These are phyloP conservation scores for Xerus inauris DNA, from an alignment of 2,113 vertebrate species.

Conservation along the genomic window DNA sequence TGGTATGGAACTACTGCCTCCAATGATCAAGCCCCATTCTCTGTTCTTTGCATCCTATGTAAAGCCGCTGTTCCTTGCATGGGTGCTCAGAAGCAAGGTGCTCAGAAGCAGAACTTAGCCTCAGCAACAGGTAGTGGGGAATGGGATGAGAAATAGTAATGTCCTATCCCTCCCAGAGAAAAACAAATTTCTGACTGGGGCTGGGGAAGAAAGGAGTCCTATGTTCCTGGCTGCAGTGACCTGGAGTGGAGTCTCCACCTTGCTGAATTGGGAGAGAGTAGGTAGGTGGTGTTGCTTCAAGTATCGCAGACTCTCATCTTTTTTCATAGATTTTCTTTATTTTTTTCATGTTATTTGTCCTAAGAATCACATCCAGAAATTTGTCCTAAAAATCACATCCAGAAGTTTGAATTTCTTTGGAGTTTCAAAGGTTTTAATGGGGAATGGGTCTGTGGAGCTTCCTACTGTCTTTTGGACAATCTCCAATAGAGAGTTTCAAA, in stretches of 20 bases:
- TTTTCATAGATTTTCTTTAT: neutral
- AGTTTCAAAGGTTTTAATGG: neutral
- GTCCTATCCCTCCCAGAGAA: neutral
- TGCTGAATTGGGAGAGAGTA: neutral
- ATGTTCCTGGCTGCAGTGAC: neutral
- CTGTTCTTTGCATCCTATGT: neutral
- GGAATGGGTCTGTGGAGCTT: neutral
- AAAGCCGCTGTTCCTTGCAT: neutral
- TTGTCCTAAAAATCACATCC: neutral
- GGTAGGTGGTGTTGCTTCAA: neutral
- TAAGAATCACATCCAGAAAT: neutral
- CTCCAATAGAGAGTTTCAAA: neutral
- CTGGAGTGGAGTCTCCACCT: neutral
- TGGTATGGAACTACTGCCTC: neutral
- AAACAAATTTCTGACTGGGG: neutral
- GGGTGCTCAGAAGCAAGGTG: neutral
- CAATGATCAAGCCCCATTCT: neutral
- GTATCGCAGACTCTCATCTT: neutral
- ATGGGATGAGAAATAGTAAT: rapidly evolving
- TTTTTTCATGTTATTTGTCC: neutral
- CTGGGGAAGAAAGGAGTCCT: neutral
- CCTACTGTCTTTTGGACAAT: neutral
- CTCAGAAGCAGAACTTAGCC: neutral
- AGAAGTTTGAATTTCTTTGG: neutral
- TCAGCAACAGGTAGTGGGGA: neutral